Evolutionary conservation across 2,888 invertebrate species (phyloP).

Genomic region (Hemaris fuciformis): DNA sequence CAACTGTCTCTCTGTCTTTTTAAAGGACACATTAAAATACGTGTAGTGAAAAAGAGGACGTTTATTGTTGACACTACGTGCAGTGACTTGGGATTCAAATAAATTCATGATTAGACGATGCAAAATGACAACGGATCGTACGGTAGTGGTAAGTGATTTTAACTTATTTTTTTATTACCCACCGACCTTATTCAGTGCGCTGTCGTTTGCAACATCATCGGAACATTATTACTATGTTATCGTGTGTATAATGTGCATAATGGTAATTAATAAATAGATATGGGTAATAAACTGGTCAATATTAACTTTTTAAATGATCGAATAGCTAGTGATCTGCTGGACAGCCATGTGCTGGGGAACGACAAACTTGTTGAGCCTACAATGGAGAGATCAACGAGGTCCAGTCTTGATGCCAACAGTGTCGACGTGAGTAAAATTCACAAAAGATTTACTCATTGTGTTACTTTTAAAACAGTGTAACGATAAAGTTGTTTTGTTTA

Average conservation of each 20-base stretch:
- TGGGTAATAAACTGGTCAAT: slow-evolving; percentile 72
- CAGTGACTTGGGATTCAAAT: neutral
- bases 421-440: slow-evolving; percentile 72
- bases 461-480: neutral
- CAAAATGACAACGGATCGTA: slow-evolving; percentile 70
- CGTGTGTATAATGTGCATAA: slow-evolving; percentile 59
- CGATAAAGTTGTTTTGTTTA: neutral
- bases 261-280: slow-evolving; percentile 67
- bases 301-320: slow-evolving; percentile 64
- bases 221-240: slow-evolving; percentile 51
- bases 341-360: slow-evolving; percentile 74
- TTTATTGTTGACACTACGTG: neutral
- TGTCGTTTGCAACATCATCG: slow-evolving; percentile 43
- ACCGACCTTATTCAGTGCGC: slow-evolving; percentile 46
- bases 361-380: slow-evolving; percentile 62
- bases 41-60: slow-evolving; percentile 25
- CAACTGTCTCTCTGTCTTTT: slow-evolving; percentile 34
- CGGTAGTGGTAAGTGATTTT: slow-evolving; percentile 65
- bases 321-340: slow-evolving; percentile 77
- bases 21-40: slow-evolving; percentile 15
- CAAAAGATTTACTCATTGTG: neutral
- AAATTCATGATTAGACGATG: slow-evolving; percentile 47
- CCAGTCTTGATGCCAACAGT: slow-evolving; percentile 72
- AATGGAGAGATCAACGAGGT: slow-evolving; percentile 71
- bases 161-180: slow-evolving; percentile 38